These are phyloP conservation scores for Coelopa pilipes DNA, from an alignment of 2,888 invertebrate genomes.

Conservation along the genomic window DNA sequence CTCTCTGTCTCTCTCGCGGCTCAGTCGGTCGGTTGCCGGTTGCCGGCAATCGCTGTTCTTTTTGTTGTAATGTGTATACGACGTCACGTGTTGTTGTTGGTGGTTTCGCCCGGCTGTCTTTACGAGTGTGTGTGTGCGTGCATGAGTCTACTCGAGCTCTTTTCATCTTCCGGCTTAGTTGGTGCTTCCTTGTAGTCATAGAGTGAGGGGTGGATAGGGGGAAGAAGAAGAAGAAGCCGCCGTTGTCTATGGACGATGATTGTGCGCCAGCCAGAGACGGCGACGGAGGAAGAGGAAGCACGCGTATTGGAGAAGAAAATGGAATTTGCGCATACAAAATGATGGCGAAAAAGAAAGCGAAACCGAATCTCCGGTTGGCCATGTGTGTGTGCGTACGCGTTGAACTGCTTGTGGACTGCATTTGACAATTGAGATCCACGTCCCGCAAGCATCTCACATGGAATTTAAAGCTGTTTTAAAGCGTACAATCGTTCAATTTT, in stretches of 20 bases:
- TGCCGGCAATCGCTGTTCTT: no score
- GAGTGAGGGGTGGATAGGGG: neutral
- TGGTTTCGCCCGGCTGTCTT: no score
- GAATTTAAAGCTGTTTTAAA: neutral
- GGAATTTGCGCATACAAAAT: constrained; percentile 57
- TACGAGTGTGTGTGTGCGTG: neutral
- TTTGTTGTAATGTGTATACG: no score
- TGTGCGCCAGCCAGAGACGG: no score
- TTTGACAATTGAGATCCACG: neutral
- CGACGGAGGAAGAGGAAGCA: no score
- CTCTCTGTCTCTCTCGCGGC: neutral
- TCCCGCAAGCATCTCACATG: neutral
- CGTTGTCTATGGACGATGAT: no score
- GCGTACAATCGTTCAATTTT: neutral
- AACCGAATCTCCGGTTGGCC: constrained; percentile 42
- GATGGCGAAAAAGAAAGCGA: constrained; percentile 59
- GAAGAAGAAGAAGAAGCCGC: no score
- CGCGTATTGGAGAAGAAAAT: no score
- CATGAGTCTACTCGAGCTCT: neutral
- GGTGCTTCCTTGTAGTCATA: neutral
- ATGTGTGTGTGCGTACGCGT: neutral
- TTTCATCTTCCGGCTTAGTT: constrained; percentile 28
- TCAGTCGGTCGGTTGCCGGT: no score
- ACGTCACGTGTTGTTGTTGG: no score
- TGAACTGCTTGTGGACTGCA: constrained; percentile 22